Base-by-base conservation (phyloP, 2,888 invertebrate genomes). In the Meloe dianella region DNA sequence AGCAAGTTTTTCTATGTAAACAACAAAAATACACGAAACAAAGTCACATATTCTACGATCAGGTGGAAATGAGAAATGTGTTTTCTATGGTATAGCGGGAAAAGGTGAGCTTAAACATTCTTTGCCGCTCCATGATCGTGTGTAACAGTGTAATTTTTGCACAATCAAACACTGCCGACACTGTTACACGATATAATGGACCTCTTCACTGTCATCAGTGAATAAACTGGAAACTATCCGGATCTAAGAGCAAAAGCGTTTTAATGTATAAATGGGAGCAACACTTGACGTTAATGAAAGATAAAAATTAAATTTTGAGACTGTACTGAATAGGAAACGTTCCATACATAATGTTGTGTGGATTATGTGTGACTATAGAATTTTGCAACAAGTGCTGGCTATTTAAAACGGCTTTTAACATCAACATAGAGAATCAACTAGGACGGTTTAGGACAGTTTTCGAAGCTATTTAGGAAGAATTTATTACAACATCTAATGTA, bases 331-430 rank as follows among this genome's bases (percentile, higher is more conserved):
- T 2, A 8, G 9, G 1, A 41, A 41, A n/a, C 41, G 5, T 6
- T 17, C 41, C 17, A n/a, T 41, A 41, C 3, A 35, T 32, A 32
- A 32, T 32, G n/a, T 41, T n/a, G 41, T 41, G n/a, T n/a, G 1
- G 14, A n/a, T 41, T 17, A n/a, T n/a, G 41, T 41, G 41, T 41
- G 41, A 41, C 41, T 41, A n/a, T n/a, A 41, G 41, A 41, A 41
- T 41, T 41, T 41, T 17, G 41, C 41, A 41, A 41, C 41, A 41
- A 41, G 41, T 41, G 41, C 41, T 6, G 17, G 41, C 38, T 38
- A 38, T 38, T 38, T 38, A 5, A 38, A 14, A 38, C 38, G 14
- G 38, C 41, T 41, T 17, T 41, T 2, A 41, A 41, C 41, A 41
- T 41, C 41, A 41, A 7, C 17, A n/a, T n/a, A 17, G 41, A 41